phyloP scores from a whole-genome alignment of 2,113 vertebrate species.

The Paracyprichromis sp. region DNA sequence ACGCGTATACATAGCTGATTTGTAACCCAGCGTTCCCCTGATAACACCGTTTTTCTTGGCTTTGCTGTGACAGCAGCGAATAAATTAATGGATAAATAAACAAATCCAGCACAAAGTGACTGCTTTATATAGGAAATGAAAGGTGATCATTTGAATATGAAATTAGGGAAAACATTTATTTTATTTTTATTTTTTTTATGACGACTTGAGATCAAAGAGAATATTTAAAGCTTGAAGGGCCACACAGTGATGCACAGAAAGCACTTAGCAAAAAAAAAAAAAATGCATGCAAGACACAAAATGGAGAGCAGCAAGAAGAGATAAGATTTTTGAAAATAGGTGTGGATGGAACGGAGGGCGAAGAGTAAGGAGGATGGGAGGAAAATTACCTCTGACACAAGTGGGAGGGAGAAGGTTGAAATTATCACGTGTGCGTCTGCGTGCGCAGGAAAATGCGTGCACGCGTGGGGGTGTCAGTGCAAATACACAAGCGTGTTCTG shows the following conservation, averaged over 20 bases:
- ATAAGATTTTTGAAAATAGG: constrained; percentile 15
- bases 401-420: background rate
- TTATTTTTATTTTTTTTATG: background rate
- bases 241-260: background rate
- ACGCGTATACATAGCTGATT: background rate
- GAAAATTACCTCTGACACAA: constrained; percentile 51
- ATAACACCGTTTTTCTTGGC: background rate
- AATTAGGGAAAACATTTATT: background rate
- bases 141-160: background rate
- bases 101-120: background rate
- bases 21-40: background rate
- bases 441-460: background rate
- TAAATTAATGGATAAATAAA: constrained; percentile 15
- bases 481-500: background rate
- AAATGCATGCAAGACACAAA: background rate
- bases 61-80: background rate
- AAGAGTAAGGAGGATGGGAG: constrained; percentile 28
- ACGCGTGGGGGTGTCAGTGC: background rate
- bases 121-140: constrained; percentile 15
- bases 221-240: background rate
- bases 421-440: constrained; percentile 18
- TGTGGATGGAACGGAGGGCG: constrained; percentile 11
- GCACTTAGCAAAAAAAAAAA: background rate
- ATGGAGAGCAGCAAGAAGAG: background rate
- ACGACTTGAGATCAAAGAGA: constrained; percentile 14